These are phyloP conservation scores for Musca domestica DNA, from an alignment of 1,140 invertebrate species.

Conservation along the genomic window DNA sequence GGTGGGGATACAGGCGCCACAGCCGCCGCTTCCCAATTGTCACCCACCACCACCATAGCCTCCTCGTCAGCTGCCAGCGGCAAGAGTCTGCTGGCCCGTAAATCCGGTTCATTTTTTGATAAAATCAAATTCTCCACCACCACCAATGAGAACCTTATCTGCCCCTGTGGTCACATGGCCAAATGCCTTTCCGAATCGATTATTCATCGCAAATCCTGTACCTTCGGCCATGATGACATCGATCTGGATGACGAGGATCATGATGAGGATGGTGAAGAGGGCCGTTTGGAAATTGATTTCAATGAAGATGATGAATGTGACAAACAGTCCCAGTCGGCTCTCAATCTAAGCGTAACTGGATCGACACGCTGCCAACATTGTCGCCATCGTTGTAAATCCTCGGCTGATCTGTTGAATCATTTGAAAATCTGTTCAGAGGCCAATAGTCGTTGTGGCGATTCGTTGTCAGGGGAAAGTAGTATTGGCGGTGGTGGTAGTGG, in stretches of 20 bases:
- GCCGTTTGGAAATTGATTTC: constrained; percentile 39
- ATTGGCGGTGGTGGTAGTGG: constrained; percentile 31
- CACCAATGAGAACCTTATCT: constrained; percentile 63
- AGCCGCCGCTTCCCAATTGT: constrained; percentile 33
- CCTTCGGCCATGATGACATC: constrained; percentile 52
- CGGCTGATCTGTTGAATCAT: constrained; percentile 71
- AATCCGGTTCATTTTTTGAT: constrained; percentile 74
- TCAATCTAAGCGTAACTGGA: constrained; percentile 54
- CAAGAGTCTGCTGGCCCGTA: constrained; percentile 58
- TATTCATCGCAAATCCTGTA: constrained; percentile 70
- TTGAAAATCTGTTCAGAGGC: constrained; percentile 65
- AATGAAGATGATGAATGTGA: constrained; percentile 39
- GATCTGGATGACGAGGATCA: constrained; percentile 51
- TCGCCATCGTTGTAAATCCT: constrained; percentile 78
- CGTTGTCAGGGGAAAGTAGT: constrained; percentile 46
- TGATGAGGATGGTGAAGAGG: constrained; percentile 34
- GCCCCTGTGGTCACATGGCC: constrained; percentile 75
- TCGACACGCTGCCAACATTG: constrained; percentile 82
- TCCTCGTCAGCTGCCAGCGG: constrained; percentile 22
- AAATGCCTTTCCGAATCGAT: constrained; percentile 81
- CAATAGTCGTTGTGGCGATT: constrained; percentile 53
- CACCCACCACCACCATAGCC: constrained; percentile 21
- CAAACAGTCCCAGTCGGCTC: constrained; percentile 46
- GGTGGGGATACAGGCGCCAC: no score
- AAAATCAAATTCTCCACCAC: constrained; percentile 68